phyloP scores from a whole-genome alignment of 2,113 vertebrate genomes.

The Eurystomus gularis region DNA sequence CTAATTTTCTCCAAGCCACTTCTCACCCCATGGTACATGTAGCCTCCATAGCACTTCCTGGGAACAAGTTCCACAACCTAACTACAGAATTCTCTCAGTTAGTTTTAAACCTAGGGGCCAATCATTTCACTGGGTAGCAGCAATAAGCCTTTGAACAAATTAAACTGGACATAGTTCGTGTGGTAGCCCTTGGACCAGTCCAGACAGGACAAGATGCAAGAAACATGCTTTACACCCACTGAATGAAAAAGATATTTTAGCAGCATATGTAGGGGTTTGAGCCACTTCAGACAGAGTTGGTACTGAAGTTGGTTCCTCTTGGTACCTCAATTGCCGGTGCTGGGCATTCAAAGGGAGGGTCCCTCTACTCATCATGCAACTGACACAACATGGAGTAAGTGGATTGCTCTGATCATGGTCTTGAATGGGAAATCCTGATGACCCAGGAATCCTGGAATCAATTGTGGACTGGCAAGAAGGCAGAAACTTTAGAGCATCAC shows the following conservation, averaged over 20 bases:
- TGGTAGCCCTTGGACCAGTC: not conserved
- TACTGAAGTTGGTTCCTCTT: not conserved
- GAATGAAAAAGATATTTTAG: not conserved
- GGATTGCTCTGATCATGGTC: fast-evolving
- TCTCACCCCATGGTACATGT: not conserved
- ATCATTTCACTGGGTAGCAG: not conserved
- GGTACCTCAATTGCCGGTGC: fast-evolving
- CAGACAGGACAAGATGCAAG: not conserved
- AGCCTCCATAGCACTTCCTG: not conserved
- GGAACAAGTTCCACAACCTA: not conserved
- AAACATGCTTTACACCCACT: not conserved
- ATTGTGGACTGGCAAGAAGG: not conserved
- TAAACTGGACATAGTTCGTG: not conserved
- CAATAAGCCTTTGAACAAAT: not conserved
- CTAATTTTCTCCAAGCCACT: not conserved
- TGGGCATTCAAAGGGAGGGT: not conserved
- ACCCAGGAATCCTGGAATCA: not conserved
- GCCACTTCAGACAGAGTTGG: not conserved
- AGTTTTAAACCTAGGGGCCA: not conserved
- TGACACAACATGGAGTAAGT: not conserved
- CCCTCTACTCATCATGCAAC: too few species aligned
- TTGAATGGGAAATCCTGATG: not conserved
- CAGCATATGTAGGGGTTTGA: not conserved
- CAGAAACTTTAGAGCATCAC: not conserved
- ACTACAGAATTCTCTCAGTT: not conserved